Evolutionary conservation across 2,797 vertebrate species (phyloP).

Genomic region (Emydoidea blandingii): DNA sequence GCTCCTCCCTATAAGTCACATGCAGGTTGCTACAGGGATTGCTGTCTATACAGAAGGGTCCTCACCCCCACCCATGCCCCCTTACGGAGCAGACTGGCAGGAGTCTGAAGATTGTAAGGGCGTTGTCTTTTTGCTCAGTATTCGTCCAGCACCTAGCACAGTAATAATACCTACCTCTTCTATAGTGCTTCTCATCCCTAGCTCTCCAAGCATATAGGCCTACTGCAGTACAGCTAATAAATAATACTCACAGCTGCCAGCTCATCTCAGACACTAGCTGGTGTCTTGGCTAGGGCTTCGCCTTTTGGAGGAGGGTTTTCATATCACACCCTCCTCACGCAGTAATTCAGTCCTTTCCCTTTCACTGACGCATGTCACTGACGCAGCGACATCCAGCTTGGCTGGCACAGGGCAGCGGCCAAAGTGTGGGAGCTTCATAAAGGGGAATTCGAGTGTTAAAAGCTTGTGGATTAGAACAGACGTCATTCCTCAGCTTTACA

Average conservation of each 20-base stretch:
- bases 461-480: no score
- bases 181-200: neutral
- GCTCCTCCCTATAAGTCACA: neutral
- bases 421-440: no score
- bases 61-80: neutral
- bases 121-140: neutral
- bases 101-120: neutral
- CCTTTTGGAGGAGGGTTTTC: neutral
- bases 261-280: neutral
- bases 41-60: no score
- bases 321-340: neutral
- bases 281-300: neutral
- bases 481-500: no score
- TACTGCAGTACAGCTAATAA: neutral
- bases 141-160: no score
- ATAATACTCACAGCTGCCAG: neutral
- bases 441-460: no score
- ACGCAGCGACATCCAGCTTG: no score
- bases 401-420: no score
- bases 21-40: neutral
- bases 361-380: no score
- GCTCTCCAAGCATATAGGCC: neutral
- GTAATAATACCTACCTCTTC: no score
- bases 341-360: no score
- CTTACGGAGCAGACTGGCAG: no score